phyloP scores from a whole-genome alignment of 2,797 vertebrate species.

The Malurus leucopterus region DNA sequence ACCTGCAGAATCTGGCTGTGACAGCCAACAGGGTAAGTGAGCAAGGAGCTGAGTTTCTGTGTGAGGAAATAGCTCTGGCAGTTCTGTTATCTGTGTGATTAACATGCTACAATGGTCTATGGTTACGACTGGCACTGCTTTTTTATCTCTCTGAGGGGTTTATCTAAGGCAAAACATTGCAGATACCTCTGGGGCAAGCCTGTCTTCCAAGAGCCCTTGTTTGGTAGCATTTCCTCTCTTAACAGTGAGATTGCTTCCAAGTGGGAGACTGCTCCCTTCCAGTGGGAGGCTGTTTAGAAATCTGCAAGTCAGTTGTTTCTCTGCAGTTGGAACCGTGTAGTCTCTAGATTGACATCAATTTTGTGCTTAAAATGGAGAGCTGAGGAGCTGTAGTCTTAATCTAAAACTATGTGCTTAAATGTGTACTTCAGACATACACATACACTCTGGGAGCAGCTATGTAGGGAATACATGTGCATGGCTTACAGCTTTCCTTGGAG shows the following conservation, averaged over 20 bases:
- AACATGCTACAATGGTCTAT: neutral
- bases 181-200: neutral
- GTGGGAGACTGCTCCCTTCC: neutral
- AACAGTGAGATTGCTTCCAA: neutral
- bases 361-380: neutral
- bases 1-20: constrained; percentile 91
- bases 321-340: neutral
- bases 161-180: neutral
- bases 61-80: neutral
- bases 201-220: neutral
- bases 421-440: neutral
- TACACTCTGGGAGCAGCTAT: fast-evolving
- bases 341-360: fast-evolving
- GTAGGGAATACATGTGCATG: neutral
- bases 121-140: neutral
- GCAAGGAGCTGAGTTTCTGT: neutral
- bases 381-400: neutral
- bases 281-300: neutral
- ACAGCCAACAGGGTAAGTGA: constrained; percentile 91
- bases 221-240: neutral
- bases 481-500: neutral
- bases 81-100: neutral
- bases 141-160: neutral
- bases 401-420: neutral
- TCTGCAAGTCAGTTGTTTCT: neutral